Conservation (phyloP, 2,113 vertebrate genomes). For the Chauna torquata region DNA sequence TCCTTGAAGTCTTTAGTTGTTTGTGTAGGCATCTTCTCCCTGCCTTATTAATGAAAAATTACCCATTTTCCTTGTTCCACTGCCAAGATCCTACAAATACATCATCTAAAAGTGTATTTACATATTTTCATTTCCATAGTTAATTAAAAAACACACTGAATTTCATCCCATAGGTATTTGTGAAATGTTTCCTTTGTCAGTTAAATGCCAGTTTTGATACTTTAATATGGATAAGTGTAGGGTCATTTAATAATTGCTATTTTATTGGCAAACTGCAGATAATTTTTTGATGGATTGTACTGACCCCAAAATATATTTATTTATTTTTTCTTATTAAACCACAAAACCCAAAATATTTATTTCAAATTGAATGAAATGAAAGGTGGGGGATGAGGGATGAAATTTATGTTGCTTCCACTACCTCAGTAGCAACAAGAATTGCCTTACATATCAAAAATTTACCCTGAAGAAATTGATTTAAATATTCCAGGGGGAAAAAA, state of each 20-base stretch:
- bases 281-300: neutral
- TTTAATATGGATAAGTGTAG: neutral
- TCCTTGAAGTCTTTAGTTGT: neutral
- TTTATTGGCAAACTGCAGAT: neutral
- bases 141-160: neutral
- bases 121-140: neutral
- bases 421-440: neutral
- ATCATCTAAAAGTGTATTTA: neutral
- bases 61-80: neutral
- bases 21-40: neutral
- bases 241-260: neutral
- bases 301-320: neutral
- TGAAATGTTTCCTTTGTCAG: neutral
- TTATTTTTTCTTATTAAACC: neutral
- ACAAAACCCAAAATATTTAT: neutral
- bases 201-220: neutral
- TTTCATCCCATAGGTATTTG: neutral
- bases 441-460: neutral
- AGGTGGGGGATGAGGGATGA: neutral
- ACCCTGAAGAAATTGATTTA: neutral
- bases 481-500: neutral
- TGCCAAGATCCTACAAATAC: neutral
- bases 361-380: neutral
- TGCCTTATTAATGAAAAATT: neutral
- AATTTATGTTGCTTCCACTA: neutral